These are phyloP conservation scores for Bettongia penicillata DNA, from an alignment of 2,113 vertebrate genomes.

Conservation along the genomic window DNA sequence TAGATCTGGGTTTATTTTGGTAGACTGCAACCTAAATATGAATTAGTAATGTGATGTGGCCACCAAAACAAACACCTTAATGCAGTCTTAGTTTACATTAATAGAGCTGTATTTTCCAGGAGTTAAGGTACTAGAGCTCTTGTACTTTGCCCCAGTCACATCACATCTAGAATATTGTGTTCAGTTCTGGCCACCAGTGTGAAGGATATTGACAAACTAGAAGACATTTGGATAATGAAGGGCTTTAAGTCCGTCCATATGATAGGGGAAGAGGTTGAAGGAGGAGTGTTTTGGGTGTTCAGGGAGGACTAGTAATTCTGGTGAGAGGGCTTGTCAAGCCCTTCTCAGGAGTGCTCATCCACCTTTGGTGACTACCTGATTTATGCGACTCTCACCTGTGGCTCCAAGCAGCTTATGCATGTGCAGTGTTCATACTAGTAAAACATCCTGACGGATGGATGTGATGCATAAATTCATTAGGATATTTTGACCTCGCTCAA, in stretches of 20 bases:
- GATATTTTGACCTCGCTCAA: too few relatives aligned
- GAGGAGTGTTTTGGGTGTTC: background rate
- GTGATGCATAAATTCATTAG: too few relatives aligned
- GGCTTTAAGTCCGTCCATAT: background rate
- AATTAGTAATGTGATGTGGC: background rate
- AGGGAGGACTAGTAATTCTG: too few relatives aligned
- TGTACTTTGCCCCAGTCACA: background rate
- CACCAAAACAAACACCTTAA: background rate
- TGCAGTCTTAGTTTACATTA: background rate
- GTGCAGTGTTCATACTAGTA: too few relatives aligned
- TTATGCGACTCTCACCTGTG: too few relatives aligned
- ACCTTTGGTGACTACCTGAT: too few relatives aligned
- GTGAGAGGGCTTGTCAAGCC: too few relatives aligned
- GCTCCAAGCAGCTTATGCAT: too few relatives aligned
- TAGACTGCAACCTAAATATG: background rate
- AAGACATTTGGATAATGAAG: background rate
- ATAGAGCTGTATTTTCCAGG: background rate
- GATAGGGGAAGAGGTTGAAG: background rate
- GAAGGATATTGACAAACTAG: background rate
- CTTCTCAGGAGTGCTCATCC: too few relatives aligned
- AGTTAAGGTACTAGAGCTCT: background rate
- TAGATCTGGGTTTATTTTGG: background rate
- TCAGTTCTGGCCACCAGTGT: background rate
- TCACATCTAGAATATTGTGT: background rate
- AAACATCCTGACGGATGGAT: too few relatives aligned